Percentiles rank a stretch among this genome's conserved stretches.
These are phyloP conservation scores for Cyaniris semiargus DNA, from an alignment of 2,888 invertebrate genomes.

Conservation along the genomic window DNA sequence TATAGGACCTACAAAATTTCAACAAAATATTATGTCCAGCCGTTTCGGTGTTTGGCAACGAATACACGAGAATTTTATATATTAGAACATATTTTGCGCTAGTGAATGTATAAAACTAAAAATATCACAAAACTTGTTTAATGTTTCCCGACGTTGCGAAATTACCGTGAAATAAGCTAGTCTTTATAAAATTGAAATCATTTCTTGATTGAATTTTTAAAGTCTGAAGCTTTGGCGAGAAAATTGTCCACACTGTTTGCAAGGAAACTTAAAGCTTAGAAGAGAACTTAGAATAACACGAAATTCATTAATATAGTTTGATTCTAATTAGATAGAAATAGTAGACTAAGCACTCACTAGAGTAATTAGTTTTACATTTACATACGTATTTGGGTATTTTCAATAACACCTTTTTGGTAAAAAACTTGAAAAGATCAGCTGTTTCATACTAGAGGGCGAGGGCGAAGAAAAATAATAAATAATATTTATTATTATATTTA, in stretches of 20 bases:
- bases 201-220: slow-evolving; percentile 45
- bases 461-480: too few relatives aligned
- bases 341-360: neutral
- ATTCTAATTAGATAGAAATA: neutral
- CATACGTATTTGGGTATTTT: neutral
- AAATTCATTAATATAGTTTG: neutral
- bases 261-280: neutral
- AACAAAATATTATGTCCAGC: too few relatives aligned
- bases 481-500: too few relatives aligned
- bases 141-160: slow-evolving; percentile 36
- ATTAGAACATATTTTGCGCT: neutral
- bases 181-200: slow-evolving; percentile 56
- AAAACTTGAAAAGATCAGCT: too few relatives aligned
- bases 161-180: slow-evolving; percentile 58
- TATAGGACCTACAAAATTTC: too few relatives aligned
- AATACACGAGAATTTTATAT: neutral
- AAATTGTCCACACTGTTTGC: slow-evolving; percentile 12
- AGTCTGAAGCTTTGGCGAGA: slow-evolving; percentile 3
- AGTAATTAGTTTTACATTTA: neutral
- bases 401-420: neutral
- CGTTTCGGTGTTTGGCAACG: neutral
- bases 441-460: too few relatives aligned
- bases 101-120: neutral
- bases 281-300: neutral
- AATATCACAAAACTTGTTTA: slow-evolving; percentile 23